Conservation (phyloP, 2,888 invertebrate genomes). For the Tuta absoluta region DNA sequence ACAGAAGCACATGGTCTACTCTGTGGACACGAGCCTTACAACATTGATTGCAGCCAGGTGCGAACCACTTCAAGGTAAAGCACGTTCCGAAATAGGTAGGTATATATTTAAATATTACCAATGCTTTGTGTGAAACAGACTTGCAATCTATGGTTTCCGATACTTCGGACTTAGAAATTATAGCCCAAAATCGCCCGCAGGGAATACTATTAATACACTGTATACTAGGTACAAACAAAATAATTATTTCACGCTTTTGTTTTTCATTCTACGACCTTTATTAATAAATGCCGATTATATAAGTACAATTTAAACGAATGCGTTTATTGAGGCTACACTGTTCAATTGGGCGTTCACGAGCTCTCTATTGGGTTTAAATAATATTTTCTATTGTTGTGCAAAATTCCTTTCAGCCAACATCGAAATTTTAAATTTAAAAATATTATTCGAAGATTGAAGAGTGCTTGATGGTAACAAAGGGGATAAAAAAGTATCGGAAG, state of each 20-base stretch:
- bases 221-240: background rate
- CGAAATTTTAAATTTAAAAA: slow-evolving; percentile 31
- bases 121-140: slow-evolving; percentile 19
- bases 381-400: slow-evolving; percentile 39
- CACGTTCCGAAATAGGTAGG: slow-evolving; percentile 38
- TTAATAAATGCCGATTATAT: background rate
- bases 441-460: slow-evolving; percentile 46
- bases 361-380: slow-evolving; percentile 42
- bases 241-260: background rate
- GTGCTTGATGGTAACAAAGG: slow-evolving; percentile 62
- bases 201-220: background rate
- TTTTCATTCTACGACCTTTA: background rate
- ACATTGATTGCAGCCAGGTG: slow-evolving; percentile 28
- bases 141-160: background rate
- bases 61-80: slow-evolving; percentile 41
- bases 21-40: background rate
- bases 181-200: background rate
- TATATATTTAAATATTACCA: slow-evolving; percentile 36
- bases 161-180: slow-evolving; percentile 28
- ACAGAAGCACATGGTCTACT: slow-evolving; percentile 3
- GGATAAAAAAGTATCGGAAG: slow-evolving; percentile 44
- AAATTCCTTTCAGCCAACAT: slow-evolving; percentile 20
- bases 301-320: background rate
- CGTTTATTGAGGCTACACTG: slow-evolving; percentile 39
- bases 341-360: slow-evolving; percentile 59